Percentiles rank a stretch among this genome's conserved stretches.
Evolutionary conservation across 2,113 vertebrate species (phyloP).

Genomic region (Callaeas wilsoni): DNA sequence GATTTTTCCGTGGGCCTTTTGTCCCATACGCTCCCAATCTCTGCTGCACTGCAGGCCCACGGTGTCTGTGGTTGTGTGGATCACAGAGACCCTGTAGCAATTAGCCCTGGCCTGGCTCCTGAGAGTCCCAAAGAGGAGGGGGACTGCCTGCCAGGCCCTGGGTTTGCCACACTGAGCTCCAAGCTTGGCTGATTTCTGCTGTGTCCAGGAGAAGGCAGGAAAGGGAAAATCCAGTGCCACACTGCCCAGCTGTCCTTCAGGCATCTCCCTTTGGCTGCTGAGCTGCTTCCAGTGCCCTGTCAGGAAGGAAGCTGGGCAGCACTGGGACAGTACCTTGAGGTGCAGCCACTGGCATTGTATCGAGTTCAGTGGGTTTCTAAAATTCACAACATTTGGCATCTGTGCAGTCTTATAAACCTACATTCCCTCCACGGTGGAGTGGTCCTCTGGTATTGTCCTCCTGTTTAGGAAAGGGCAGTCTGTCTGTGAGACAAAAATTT

Average conservation of each 20-base stretch:
- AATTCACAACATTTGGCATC: neutral
- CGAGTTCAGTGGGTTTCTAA: neutral
- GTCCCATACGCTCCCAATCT: neutral
- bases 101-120: neutral
- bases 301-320: neutral
- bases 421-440: neutral
- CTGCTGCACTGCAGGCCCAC: neutral
- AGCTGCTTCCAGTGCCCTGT: neutral
- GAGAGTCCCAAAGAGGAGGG: neutral
- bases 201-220: neutral
- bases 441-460: fast-evolving
- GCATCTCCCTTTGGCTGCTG: neutral
- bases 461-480: neutral
- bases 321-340: neutral
- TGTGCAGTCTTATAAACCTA: neutral
- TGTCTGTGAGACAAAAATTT: neutral
- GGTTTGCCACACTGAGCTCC: fast-evolving
- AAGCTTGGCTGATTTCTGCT: neutral
- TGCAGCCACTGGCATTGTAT: neutral
- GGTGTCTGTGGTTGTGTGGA: neutral
- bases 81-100: neutral
- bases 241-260: neutral
- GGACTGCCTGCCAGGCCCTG: neutral
- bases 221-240: neutral
- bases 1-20: neutral